Evolutionary conservation across 2,113 vertebrate species (phyloP).

Genomic region (Trogon surrucura): DNA sequence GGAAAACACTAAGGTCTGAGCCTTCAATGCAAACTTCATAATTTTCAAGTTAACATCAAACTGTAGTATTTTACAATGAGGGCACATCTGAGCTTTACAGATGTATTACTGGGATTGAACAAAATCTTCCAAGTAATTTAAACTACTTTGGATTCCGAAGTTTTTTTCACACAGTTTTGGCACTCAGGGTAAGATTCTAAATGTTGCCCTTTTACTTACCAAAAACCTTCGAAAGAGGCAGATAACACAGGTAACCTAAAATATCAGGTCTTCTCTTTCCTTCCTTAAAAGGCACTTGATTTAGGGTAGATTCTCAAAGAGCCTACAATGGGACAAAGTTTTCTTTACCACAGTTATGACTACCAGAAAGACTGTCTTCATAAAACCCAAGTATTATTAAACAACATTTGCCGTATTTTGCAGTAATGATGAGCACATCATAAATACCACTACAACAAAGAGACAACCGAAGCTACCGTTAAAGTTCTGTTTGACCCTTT

Average conservation of each 20-base stretch:
- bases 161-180: neutral
- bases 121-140: neutral
- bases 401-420: neutral
- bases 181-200: neutral
- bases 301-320: neutral
- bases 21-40: neutral
- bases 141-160: neutral
- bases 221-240: neutral
- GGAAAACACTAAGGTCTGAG: accelerated
- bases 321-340: neutral
- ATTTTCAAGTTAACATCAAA: neutral
- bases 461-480: neutral
- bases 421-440: neutral
- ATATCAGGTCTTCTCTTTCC: neutral
- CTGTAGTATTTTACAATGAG: neutral
- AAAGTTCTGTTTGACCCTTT: neutral
- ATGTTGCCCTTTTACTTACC: neutral
- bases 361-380: neutral
- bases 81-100: neutral
- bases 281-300: neutral
- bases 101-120: accelerated
- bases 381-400: neutral
- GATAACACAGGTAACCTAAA: neutral
- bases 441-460: neutral
- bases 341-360: neutral